Percentiles rank a stretch among this genome's conserved stretches.
Evolutionary conservation across 1,140 invertebrate species (phyloP).

Genomic region (Psix sp.): DNA sequence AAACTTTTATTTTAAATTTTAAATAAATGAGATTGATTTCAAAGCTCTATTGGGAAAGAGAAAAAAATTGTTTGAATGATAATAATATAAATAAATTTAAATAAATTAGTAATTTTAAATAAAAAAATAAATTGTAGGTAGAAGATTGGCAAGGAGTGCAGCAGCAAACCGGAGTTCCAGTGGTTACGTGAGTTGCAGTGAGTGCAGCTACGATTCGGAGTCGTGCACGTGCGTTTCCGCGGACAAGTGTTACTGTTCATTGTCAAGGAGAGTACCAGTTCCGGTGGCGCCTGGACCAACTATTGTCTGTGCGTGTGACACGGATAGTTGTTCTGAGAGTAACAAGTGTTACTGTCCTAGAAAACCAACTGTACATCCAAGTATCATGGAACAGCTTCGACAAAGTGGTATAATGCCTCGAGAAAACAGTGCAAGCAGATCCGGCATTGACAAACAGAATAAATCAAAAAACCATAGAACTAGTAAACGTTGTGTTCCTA

Average conservation of each 20-base stretch:
- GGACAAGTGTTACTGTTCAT: conserved; percentile 86
- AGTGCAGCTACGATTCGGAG: conserved; percentile 89
- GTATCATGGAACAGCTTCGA: conserved; percentile 77
- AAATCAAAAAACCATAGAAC: conserved; percentile 50
- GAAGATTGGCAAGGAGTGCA: conserved; percentile 62
- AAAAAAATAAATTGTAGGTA: conserved; percentile 59
- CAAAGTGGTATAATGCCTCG: conserved; percentile 78
- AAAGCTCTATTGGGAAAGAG: too few species aligned
- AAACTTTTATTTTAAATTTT: too few species aligned
- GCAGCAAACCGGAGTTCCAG: conserved; percentile 72
- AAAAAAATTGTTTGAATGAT: not conserved
- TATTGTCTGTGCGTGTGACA: conserved; percentile 84
- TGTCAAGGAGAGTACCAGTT: conserved; percentile 68
- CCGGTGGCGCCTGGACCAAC: conserved; percentile 51
- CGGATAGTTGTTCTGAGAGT: conserved; percentile 90
- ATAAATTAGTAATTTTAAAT: conserved; percentile 6
- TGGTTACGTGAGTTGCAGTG: conserved; percentile 89
- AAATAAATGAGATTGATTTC: too few species aligned
- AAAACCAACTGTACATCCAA: conserved; percentile 66
- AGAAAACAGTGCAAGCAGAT: conserved; percentile 75
- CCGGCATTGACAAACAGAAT: conserved; percentile 63
- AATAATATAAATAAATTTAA: not conserved
- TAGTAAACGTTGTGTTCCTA: conserved; percentile 59
- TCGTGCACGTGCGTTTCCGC: conserved; percentile 85
- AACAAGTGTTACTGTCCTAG: conserved; percentile 91